Conservation (phyloP, 2,113 vertebrate genomes). For the Felis catus region F.catus_Fca126_mat1.0 CM031415.1:136464501-136465000, state of each 20-base stretch:
- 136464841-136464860: background rate
- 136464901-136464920: background rate
- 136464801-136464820: background rate
- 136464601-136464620: background rate
- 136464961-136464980: background rate
- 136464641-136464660: background rate
- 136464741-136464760: background rate
- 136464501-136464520: background rate
- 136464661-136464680: background rate
- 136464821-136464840: background rate
- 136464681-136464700: background rate
- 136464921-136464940: background rate
- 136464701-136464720: slow-evolving; percentile 1
- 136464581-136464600: background rate
- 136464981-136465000: background rate
- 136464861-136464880: background rate
- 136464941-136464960: background rate
- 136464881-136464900: background rate
- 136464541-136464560: background rate
- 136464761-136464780: background rate
- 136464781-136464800: background rate
- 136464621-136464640: background rate
- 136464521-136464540: background rate
- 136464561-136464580: background rate
- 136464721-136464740: background rate